A percentile compares a stretch with the other conserved stretches of the same genome.
Conservation (phyloP, 2,797 vertebrate species). For the Acanthopagrus latus region DNA sequence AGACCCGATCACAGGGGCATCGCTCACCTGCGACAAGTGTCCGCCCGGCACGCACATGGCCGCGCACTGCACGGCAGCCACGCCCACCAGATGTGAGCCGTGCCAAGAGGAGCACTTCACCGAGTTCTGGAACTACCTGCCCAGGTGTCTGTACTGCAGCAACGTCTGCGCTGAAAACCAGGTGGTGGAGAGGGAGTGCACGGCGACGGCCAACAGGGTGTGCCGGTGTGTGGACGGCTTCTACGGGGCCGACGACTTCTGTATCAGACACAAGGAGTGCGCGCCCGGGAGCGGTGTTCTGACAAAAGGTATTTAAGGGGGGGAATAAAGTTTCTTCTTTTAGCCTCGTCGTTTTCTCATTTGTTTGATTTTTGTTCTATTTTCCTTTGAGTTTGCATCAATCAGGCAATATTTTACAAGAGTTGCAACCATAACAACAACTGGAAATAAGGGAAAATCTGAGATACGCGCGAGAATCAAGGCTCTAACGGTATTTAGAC, state of each 20-base stretch:
- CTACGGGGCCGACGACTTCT: conserved; percentile 68
- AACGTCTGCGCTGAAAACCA: conserved; percentile 71
- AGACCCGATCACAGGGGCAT: conserved; percentile 34
- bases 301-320: conserved; percentile 63
- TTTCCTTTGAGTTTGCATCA: no score
- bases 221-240: conserved; percentile 82
- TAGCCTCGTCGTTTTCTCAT: no score
- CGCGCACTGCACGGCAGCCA: conserved; percentile 66
- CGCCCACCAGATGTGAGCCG: conserved; percentile 66
- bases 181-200: conserved; percentile 79
- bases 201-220: conserved; percentile 67
- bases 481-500: no score
- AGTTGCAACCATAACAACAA: not conserved
- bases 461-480: no score
- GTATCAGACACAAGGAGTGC: conserved; percentile 71
- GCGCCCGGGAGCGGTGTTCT: conserved; percentile 69
- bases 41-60: conserved; percentile 70
- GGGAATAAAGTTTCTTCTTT: not conserved
- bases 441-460: not conserved
- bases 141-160: conserved; percentile 82
- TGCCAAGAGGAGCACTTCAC: conserved; percentile 75
- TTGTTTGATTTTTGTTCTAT: no score
- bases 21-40: conserved; percentile 72
- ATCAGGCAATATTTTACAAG: not conserved
- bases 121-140: conserved; percentile 81